Conservation (phyloP, 2,888 invertebrate species). For the Acrocyrtus sp. region DNA sequence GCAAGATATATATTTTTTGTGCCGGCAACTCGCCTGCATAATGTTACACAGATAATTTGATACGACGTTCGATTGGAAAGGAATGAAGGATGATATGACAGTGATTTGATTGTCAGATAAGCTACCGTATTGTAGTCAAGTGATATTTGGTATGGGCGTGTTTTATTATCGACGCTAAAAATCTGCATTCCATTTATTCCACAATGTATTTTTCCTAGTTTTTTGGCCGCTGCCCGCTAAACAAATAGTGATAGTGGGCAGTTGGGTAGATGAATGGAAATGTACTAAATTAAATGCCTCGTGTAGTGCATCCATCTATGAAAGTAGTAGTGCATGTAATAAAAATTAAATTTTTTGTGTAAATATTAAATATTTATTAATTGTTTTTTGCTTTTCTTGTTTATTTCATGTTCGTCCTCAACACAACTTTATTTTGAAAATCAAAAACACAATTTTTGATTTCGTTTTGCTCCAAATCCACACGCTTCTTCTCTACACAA, state of each 20-base stretch:
- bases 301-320: background rate
- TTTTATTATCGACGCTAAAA: no score
- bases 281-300: background rate
- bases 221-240: background rate
- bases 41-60: no score
- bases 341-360: no score
- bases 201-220: background rate
- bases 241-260: background rate
- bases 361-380: no score
- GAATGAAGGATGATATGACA: conserved; percentile 15
- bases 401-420: conserved; percentile 32
- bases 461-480: conserved; percentile 15
- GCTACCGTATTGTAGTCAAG: conserved; percentile 5
- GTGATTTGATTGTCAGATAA: conserved; percentile 18
- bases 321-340: no score
- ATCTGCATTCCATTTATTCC: no score
- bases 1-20: no score
- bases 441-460: conserved; percentile 24
- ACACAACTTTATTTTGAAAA: conserved; percentile 17
- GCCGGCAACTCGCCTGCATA: no score
- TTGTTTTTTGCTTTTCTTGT: conserved; percentile 27
- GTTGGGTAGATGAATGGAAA: background rate
- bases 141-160: no score
- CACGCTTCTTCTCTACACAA: conserved; percentile 24
- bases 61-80: no score